These are phyloP conservation scores for Stylophora pistillata DNA, from an alignment of 64 coral and sea anemone species.

Conservation along the genomic window DNA sequence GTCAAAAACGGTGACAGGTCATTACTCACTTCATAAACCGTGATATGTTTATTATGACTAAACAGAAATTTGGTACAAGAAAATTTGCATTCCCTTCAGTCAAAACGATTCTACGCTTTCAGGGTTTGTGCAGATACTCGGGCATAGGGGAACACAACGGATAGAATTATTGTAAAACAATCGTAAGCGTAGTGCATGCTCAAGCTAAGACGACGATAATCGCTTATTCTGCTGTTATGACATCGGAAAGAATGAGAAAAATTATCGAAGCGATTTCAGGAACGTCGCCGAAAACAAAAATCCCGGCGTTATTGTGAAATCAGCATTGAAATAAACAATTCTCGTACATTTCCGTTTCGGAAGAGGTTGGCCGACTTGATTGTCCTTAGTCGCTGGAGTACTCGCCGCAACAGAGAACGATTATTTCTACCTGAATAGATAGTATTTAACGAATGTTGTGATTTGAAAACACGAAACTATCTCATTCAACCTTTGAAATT, in stretches of 20 bases:
- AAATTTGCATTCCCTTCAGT: neutral
- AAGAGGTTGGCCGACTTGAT: neutral
- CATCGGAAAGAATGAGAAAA: neutral
- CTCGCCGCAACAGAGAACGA: neutral
- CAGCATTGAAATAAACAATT: neutral
- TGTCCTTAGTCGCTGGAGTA: neutral
- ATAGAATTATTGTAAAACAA: neutral
- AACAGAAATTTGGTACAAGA: neutral
- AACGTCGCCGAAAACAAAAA: neutral
- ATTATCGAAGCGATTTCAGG: neutral
- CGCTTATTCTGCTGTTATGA: neutral
- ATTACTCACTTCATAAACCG: neutral
- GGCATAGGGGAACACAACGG: neutral
- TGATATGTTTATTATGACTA: constrained; percentile 11
- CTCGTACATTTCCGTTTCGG: neutral
- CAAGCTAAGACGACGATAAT: neutral
- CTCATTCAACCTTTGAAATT: neutral
- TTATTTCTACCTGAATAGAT: neutral
- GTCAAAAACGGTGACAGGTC: neutral
- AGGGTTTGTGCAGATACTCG: neutral
- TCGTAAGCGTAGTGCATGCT: neutral
- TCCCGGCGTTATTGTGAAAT: neutral
- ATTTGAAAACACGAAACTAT: neutral
- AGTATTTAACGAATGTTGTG: neutral
- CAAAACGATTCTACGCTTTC: neutral